Percentiles rank a stretch among this genome's conserved stretches.
Conservation (phyloP, 2,888 invertebrate genomes). For the Mesopsocus fuscifrons region DNA sequence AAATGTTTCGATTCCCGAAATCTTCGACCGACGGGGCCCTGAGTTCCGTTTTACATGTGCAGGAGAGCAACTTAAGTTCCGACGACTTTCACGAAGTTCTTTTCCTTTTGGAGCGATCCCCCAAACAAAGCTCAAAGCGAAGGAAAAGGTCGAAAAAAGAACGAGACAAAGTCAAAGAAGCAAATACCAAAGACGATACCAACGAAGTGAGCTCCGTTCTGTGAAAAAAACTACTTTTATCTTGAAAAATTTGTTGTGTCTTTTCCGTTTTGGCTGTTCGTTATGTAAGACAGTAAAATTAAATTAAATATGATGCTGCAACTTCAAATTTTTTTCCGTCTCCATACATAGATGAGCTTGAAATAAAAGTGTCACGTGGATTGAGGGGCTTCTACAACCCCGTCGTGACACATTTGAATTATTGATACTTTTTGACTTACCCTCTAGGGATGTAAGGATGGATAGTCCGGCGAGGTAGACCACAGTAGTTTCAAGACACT, state of each 20-base stretch:
- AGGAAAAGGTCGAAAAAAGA: slow-evolving; percentile 29
- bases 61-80: slow-evolving; percentile 34
- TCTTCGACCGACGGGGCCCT: slow-evolving; percentile 35
- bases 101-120: slow-evolving; percentile 32
- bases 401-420: no score
- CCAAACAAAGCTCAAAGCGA: slow-evolving; percentile 27
- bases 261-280: slow-evolving; percentile 4
- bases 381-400: no score
- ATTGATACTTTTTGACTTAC: no score
- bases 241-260: neutral
- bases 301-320: no score
- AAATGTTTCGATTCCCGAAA: slow-evolving; percentile 33
- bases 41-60: slow-evolving; percentile 35
- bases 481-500: no score
- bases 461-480: no score
- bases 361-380: no score
- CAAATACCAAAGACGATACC: slow-evolving; percentile 17
- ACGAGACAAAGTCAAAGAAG: slow-evolving; percentile 22
- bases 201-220: slow-evolving; percentile 29
- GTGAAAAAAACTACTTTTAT: slow-evolving; percentile 21
- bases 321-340: no score
- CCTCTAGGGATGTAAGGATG: no score
- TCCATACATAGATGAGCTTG: no score
- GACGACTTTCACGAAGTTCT: slow-evolving; percentile 37
- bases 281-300: no score